Base-by-base conservation (phyloP, 1,140 invertebrate genomes). In the Drosophila tsacasi region DNA sequence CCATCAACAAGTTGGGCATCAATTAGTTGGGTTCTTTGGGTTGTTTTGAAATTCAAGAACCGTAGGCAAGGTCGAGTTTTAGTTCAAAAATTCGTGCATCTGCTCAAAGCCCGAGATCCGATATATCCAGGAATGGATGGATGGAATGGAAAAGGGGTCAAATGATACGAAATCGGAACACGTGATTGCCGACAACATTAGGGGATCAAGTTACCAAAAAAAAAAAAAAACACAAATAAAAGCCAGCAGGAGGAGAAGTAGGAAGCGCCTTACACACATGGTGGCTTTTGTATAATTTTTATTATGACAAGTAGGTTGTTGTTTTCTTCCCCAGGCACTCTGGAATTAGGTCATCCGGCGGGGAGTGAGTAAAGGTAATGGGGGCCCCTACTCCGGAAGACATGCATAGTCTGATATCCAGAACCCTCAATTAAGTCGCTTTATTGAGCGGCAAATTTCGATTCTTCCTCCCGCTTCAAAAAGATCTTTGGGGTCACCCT, bases 391-490 rank as follows among this genome's bases (percentile, higher is more conserved):
- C 69, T 68, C 76, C 67, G 74, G 77, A 81, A 78, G 69, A 72
- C 73, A 42, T 37, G 46, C 32, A 25, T 47, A 21, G 60, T 44
- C 47, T 54, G 74, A 27, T 63, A 25, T 60, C 58, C 50, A 23
- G 39, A 25, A 35, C 23, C 67, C 74, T 76, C 62, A 72, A 89
- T 89, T 89, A 89, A 84, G 64, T 90, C 46, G 76, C 67, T 89
- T 89, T 89, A 89, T 89, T 78, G 85, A 89, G 81, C 85, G 85
- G 74, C 67, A 89, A 89, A 87, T 83, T 77, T 74, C 46, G 50
- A 78, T 82, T 64, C 66, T 71, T 72, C 54, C 67, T 59, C 46
- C 66, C 66, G 32, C 54, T 27, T 46, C 40, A 54, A 71, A 77
- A 35, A 63, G 50, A 81, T 65, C 66, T 57, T 57, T 30, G 9